Evolutionary conservation across 2,797 vertebrate genomes (phyloP).

Genomic region (Capromys pilorides): DNA sequence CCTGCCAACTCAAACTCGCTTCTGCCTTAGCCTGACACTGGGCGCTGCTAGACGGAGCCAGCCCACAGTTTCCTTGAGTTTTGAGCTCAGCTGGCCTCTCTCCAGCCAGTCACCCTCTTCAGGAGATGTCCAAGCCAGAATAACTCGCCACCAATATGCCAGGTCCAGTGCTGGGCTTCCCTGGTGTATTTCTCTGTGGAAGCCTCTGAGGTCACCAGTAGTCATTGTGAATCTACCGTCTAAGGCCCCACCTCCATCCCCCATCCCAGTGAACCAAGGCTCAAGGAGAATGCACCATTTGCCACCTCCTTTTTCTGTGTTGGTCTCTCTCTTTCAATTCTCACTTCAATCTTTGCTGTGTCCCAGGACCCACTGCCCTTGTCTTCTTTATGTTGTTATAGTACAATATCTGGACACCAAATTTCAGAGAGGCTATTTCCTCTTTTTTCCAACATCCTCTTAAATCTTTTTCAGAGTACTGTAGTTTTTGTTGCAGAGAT

Average conservation of each 20-base stretch:
- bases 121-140: background rate
- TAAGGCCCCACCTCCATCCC: too few relatives aligned
- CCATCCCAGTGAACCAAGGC: too few relatives aligned
- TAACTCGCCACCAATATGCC: background rate
- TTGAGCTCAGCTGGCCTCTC: background rate
- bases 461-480: background rate
- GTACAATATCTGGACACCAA: background rate
- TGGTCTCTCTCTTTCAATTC: background rate
- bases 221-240: background rate
- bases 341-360: background rate
- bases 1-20: background rate
- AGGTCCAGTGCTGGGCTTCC: background rate
- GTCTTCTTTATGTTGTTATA: background rate
- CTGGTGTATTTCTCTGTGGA: background rate
- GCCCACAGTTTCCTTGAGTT: background rate
- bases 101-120: background rate
- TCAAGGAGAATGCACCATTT: background rate
- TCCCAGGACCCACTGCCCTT: background rate
- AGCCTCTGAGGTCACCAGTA: background rate
- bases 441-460: background rate
- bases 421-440: background rate
- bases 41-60: background rate
- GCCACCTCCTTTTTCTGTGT: background rate
- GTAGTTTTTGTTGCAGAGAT: background rate
- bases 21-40: background rate